Evolutionary conservation across 2,888 invertebrate genomes (phyloP).

Genomic region (Coelinius sp.): DNA sequence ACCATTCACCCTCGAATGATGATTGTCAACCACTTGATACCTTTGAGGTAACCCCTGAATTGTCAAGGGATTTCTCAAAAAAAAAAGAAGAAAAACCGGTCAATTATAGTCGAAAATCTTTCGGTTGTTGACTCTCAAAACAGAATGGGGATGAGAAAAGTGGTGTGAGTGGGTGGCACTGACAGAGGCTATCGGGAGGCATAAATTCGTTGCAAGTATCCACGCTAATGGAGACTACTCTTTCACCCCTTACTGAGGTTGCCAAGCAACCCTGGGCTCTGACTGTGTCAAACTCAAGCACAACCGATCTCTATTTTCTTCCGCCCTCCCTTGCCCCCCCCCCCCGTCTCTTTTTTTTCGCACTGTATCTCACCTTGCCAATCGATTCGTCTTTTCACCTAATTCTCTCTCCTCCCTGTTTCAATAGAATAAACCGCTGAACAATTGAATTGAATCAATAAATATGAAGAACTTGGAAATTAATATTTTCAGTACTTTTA

Average conservation of each 20-base stretch:
- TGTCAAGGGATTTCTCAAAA: background rate
- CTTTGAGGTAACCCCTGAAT: background rate
- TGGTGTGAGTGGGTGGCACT: conserved; percentile 35
- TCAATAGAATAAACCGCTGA: background rate
- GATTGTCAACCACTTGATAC: background rate
- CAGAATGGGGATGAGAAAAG: conserved; percentile 9
- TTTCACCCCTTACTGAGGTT: conserved; percentile 63
- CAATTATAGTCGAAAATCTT: conserved; percentile 45
- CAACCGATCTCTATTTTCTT: conserved; percentile 46
- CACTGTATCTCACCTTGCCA: conserved; percentile 32
- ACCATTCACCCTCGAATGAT: background rate
- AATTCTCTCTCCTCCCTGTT: conserved; percentile 3
- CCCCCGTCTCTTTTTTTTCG: conserved; percentile 27
- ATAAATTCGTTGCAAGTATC: conserved; percentile 63
- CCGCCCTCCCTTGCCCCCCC: conserved; percentile 37
- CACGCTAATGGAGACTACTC: conserved; percentile 49
- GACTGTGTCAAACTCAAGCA: conserved; percentile 68
- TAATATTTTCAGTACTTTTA: no score
- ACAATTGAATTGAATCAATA: background rate
- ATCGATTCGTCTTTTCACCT: conserved; percentile 27
- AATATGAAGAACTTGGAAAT: background rate
- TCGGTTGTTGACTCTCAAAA: conserved; percentile 47
- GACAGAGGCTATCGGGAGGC: conserved; percentile 47
- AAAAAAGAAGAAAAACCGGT: conserved; percentile 1
- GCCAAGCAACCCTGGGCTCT: conserved; percentile 66